These are phyloP conservation scores for Papilio helenus DNA, from an alignment of 1,140 invertebrate species.

Conservation along the genomic window DNA sequence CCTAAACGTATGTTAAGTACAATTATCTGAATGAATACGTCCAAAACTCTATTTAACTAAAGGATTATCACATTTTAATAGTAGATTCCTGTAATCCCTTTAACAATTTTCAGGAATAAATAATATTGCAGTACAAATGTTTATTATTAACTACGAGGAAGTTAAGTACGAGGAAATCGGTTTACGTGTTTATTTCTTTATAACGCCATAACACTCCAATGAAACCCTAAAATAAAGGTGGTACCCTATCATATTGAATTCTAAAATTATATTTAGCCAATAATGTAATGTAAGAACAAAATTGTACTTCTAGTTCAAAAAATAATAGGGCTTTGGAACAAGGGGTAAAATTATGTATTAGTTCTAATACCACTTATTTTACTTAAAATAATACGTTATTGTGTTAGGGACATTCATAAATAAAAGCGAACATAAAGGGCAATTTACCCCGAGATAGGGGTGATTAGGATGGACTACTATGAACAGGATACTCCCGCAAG, in stretches of 20 bases:
- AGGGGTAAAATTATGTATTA: no score
- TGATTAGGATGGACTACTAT: no score
- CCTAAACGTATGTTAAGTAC: not conserved
- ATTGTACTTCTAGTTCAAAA: not conserved
- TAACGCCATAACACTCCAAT: constrained; percentile 12
- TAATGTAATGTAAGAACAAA: not conserved
- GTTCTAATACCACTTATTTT: no score
- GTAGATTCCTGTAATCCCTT: not conserved
- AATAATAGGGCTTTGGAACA: no score
- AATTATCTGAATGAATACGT: not conserved
- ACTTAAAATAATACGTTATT: no score
- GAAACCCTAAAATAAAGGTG: not conserved
- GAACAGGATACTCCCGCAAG: no score
- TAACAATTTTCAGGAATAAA: not conserved
- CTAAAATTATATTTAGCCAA: not conserved
- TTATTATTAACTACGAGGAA: not conserved
- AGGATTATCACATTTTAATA: no score
- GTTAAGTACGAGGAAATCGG: constrained; percentile 18
- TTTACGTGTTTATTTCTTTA: constrained; percentile 22
- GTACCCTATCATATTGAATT: not conserved
- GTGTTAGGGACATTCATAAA: no score
- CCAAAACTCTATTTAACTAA: not conserved
- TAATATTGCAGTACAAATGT: not conserved
- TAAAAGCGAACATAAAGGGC: no score
- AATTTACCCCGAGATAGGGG: no score